Evolutionary conservation across 2,888 invertebrate genomes (phyloP), one percentile per base, ranked within the genome.

Genomic region (Pherbina coryleti): DNA sequence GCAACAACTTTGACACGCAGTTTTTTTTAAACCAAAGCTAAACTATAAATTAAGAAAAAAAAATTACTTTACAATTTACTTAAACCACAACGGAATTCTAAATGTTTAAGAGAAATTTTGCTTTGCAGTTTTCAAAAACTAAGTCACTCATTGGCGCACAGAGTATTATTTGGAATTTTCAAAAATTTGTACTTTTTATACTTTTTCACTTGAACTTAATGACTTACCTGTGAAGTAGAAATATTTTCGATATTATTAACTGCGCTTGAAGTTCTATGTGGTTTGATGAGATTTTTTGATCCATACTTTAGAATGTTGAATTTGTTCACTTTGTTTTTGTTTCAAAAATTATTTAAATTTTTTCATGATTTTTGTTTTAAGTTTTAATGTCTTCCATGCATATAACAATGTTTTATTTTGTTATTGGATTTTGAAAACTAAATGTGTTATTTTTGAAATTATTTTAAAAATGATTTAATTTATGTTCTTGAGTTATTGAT

Each of bases 151-250:
- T n/a, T n/a, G n/a, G n/a, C n/a, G 31, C 31, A 31, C 31, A 5
- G 31, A 31, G 3, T 31, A 3, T 31, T 31, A 31, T 31, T 31
- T 31, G 31, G 5, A 31, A 31, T 5, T 31, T 31, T n/a, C n/a
- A n/a, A 31, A 31, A 31, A 31, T 31, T 31, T 31, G 3, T 31
- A 37, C 8, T 37, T 37, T 37, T 37, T 4, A 31, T 31, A 31
- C 31, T 4, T 37, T 37, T 37, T 1, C 37, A 37, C 37, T 37
- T 37, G n/a, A n/a, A n/a, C n/a, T 5, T 37, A 14, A 28, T 34
- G 7, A 11, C 81, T 84, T 84, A 85, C 85, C 85, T 85, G 85
- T 85, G 84, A 84, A 83, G 84, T 85, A 86, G 84, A 77, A 80
- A 80, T 83, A 83, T 85, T 84, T 44, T 62, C 49, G 31, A 70